Evolutionary conservation across 2,888 invertebrate species (phyloP).

Genomic region (Phragmatobia fuliginosa): DNA sequence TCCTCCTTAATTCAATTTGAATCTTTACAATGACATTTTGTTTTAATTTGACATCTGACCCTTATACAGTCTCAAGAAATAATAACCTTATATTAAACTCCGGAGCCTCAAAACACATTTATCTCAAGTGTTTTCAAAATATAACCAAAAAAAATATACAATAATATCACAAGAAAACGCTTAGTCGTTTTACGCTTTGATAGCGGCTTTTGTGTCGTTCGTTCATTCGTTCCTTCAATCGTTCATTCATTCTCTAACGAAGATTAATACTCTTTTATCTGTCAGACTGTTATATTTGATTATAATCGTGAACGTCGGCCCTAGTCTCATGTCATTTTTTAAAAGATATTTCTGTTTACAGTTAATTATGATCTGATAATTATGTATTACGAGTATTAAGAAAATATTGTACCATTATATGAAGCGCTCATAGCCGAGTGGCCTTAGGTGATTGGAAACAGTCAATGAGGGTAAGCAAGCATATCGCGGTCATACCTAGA

Average conservation of each 20-base stretch:
- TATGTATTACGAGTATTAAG: too few species aligned
- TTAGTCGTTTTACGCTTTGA: slow-evolving; percentile 30
- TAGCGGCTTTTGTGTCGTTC: slow-evolving; percentile 29
- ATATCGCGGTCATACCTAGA: too few species aligned
- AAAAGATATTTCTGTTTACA: background rate
- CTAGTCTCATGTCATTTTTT: slow-evolving; percentile 24
- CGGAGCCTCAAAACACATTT: background rate
- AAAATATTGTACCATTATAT: too few species aligned
- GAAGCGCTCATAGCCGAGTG: too few species aligned
- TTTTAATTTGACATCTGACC: background rate
- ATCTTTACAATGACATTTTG: background rate
- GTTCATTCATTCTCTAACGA: slow-evolving; percentile 42
- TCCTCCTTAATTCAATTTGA: background rate
- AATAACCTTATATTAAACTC: background rate
- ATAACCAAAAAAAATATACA: slow-evolving; percentile 14
- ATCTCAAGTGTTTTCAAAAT: slow-evolving; percentile 3
- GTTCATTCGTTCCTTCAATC: slow-evolving; percentile 41
- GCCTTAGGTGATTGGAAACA: too few species aligned
- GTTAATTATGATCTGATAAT: background rate
- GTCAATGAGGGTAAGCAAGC: too few species aligned
- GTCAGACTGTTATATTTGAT: slow-evolving; percentile 47
- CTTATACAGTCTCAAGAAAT: background rate
- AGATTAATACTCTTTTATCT: slow-evolving; percentile 53
- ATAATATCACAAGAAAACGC: slow-evolving; percentile 26
- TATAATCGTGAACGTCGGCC: slow-evolving; percentile 29